These are phyloP conservation scores for Balaenoptera acutorostrata DNA, from an alignment of 2,113 vertebrate genomes.

Conservation along the genomic window DNA sequence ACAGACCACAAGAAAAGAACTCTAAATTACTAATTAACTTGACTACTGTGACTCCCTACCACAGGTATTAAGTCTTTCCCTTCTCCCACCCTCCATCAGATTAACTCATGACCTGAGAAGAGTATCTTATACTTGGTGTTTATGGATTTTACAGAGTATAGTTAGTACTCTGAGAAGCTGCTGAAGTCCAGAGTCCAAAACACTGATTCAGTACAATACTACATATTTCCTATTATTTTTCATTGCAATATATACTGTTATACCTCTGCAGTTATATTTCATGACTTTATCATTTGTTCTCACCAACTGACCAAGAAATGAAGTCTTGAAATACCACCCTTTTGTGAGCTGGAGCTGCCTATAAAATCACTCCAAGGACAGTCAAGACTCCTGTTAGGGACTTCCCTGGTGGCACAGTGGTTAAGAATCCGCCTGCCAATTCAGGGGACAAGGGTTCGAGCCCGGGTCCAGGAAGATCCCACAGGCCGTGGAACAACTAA, in stretches of 20 bases:
- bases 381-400: neutral
- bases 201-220: neutral
- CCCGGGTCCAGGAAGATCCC: too few relatives aligned
- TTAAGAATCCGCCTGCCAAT: too few relatives aligned
- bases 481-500: too few relatives aligned
- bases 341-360: neutral
- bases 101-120: neutral
- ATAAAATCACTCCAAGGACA: neutral
- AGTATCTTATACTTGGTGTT: neutral
- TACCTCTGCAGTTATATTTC: neutral
- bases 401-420: too few relatives aligned
- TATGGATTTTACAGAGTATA: neutral
- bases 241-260: neutral
- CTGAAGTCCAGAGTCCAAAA: neutral
- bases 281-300: slow-evolving; percentile 1
- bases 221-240: slow-evolving; percentile 11
- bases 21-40: neutral
- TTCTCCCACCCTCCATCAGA: neutral
- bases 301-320: slow-evolving; percentile 29
- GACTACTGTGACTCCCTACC: neutral
- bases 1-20: neutral
- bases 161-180: neutral
- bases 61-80: neutral
- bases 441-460: too few relatives aligned
- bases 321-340: slow-evolving; percentile 30